Evolutionary conservation across 1,140 invertebrate genomes (phyloP).

Genomic region (Panulirus ornatus): DNA sequence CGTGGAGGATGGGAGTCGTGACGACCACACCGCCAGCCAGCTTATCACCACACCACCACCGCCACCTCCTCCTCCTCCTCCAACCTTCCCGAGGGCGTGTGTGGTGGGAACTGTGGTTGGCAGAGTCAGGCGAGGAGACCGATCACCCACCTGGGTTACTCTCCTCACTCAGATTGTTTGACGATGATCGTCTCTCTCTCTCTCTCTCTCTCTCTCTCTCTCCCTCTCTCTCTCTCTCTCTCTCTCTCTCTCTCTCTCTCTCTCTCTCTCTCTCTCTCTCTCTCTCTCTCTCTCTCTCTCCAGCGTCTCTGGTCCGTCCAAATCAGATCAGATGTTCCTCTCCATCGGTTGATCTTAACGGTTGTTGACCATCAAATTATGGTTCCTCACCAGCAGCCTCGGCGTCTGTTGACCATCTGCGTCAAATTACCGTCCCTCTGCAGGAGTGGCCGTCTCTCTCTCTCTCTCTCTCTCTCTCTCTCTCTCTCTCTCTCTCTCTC

Average conservation of each 20-base stretch:
- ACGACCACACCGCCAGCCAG: too few relatives aligned
- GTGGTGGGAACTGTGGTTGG: not conserved
- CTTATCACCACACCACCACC: too few relatives aligned
- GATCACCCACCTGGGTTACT: not conserved
- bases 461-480: not conserved
- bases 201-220: slow-evolving; percentile 19
- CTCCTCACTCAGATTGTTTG: not conserved
- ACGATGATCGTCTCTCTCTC: slow-evolving; percentile 1
- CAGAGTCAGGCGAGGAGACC: not conserved
- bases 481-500: slow-evolving; percentile 14
- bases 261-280: slow-evolving; percentile 39
- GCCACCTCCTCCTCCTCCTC: too few relatives aligned
- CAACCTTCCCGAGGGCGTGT: too few relatives aligned
- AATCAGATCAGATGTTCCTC: not conserved
- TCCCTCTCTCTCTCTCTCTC: slow-evolving; percentile 12
- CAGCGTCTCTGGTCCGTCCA: too few relatives aligned
- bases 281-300: slow-evolving; percentile 26
- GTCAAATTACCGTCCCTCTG: too few relatives aligned
- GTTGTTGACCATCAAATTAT: too few relatives aligned
- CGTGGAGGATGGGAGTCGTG: too few relatives aligned
- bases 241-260: slow-evolving; percentile 2
- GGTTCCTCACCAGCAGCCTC: too few relatives aligned
- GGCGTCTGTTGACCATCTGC: too few relatives aligned
- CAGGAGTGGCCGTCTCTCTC: not conserved
- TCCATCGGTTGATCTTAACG: too few relatives aligned